These are phyloP conservation scores for Rhynchophorus ferrugineus DNA, from an alignment of 1,140 invertebrate species.

Conservation along the genomic window DNA sequence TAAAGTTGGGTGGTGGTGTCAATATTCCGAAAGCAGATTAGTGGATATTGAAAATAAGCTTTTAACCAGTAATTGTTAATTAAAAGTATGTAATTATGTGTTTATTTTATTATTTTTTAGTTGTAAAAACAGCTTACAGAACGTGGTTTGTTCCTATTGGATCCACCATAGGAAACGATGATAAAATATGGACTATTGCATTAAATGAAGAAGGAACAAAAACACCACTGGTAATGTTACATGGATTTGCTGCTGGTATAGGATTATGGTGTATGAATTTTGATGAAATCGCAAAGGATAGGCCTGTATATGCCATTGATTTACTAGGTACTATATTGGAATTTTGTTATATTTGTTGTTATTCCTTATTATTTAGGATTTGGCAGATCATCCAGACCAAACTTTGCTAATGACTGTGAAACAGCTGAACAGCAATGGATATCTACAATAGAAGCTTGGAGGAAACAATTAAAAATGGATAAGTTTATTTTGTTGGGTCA, in stretches of 20 bases:
- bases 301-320: constrained; percentile 92
- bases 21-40: constrained; percentile 70
- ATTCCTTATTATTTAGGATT: constrained; percentile 66
- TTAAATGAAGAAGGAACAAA: constrained; percentile 64
- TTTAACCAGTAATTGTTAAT: constrained; percentile 63
- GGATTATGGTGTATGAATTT: constrained; percentile 90
- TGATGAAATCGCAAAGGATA: constrained; percentile 63
- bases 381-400: constrained; percentile 83
- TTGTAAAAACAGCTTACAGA: constrained; percentile 68
- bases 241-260: constrained; percentile 88
- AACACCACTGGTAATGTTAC: constrained; percentile 81
- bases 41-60: constrained; percentile 77
- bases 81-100: background rate
- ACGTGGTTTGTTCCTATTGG: constrained; percentile 81
- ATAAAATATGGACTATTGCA: constrained; percentile 80
- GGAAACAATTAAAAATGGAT: constrained; percentile 78
- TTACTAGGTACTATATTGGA: constrained; percentile 58
- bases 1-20: constrained; percentile 66
- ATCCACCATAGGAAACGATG: constrained; percentile 62
- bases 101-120: constrained; percentile 36
- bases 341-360: background rate
- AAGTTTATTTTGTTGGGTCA: constrained; percentile 91
- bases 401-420: constrained; percentile 71
- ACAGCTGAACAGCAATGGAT: constrained; percentile 85
- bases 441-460: constrained; percentile 91